Base-by-base conservation (phyloP, 2,113 vertebrate species). In the Anthoscopus minutus region DNA sequence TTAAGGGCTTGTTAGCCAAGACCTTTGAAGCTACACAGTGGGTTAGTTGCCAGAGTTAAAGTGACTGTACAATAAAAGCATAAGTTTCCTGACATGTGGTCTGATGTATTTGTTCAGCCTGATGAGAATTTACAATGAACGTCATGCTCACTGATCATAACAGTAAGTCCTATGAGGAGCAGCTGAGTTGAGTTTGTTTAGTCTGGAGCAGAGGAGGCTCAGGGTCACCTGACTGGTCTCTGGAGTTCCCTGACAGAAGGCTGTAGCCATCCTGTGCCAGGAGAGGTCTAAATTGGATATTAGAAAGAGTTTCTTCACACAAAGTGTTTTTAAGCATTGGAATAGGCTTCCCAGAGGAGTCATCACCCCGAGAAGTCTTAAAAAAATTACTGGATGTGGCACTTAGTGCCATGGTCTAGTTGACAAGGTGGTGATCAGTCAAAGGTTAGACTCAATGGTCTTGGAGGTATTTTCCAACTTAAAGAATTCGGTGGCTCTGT, bases 221-320 rank as follows among this genome's bases (percentile, higher is more conserved):
- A 22, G 15, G 33, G 4, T 69, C 38, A 61, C 23, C 15, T 24
- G 45, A 13, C 7, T 5, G 2, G 28, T 58, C 15, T 67, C 60
- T 53, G 11, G 8, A 53, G 25, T 37, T 74, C 47, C 47, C 30
- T 67, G 45, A n/a, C 5, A 74, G 23, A 13, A 35, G 13, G 23
- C 20, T 45, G 38, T 30, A 67, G n/a, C 0, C 0, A 45, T n/a
- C n/a, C n/a, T 58, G 10, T 53, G 7, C 28, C 38, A 45, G 33
- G 5, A 19, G 20, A 56, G 20, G n/a, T 47, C 62, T 54, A 38
- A 62, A 47, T 18, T 21, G 24, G 38, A 30, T 53, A 47, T 60
- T 35, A 67, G 20, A 16, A 79, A 62, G 23, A 79, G 47, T 25
- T 77, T 54, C 8, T 47, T 79, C 15, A 54, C 8, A 3, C 4